phyloP scores from a whole-genome alignment of 2,797 vertebrate genomes.

The Silurus aristotelis region DNA sequence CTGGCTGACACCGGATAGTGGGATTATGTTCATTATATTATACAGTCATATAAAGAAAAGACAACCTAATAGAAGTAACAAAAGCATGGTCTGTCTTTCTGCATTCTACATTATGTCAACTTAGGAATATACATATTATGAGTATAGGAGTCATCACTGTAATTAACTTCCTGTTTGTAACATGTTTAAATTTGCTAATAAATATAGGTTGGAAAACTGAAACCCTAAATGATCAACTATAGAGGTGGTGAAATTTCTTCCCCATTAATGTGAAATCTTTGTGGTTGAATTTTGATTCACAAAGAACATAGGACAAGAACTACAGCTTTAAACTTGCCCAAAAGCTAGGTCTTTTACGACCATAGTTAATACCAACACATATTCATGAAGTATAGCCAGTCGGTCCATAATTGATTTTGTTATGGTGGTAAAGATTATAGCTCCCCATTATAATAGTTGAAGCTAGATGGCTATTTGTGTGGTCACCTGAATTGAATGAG shows the following conservation, averaged over 20 bases:
- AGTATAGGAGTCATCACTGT: not conserved
- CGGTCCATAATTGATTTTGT: not conserved
- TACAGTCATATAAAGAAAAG: conserved; percentile 4
- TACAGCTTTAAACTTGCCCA: not conserved
- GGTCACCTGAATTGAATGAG: not conserved
- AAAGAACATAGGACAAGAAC: not conserved
- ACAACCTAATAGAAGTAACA: not conserved
- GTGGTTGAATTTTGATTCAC: not conserved
- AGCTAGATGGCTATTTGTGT: not conserved
- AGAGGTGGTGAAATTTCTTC: too few species aligned
- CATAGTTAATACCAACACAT: not conserved
- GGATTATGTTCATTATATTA: conserved; percentile 10
- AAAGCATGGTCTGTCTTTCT: not conserved
- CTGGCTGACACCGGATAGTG: not conserved
- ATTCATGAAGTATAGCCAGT: not conserved
- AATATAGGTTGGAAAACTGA: not conserved
- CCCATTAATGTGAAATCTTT: not conserved
- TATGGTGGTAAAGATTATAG: not conserved
- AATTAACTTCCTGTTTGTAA: not conserved
- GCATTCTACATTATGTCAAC: not conserved
- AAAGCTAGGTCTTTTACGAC: not conserved
- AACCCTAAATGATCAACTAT: not conserved
- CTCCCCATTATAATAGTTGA: not conserved
- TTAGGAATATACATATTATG: not conserved
- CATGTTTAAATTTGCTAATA: not conserved